These are phyloP conservation scores for Conger conger DNA, from an alignment of 2,113 vertebrate genomes.

Conservation along the genomic window DNA sequence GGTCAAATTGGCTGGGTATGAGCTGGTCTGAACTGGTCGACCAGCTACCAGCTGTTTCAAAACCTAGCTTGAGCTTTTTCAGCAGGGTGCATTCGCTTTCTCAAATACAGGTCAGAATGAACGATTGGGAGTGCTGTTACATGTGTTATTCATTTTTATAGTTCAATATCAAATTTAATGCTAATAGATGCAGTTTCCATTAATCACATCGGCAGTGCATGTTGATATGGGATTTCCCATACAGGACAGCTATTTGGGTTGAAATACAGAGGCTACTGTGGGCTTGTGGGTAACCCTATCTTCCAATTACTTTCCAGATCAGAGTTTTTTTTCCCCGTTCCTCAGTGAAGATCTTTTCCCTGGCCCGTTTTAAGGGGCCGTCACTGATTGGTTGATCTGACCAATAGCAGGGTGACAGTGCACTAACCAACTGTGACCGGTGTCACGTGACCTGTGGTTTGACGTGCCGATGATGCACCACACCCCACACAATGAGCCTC, in stretches of 20 bases:
- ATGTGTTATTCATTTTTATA: too few relatives aligned
- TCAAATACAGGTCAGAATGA: too few relatives aligned
- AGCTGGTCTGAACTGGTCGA: too few relatives aligned
- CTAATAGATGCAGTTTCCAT: not conserved
- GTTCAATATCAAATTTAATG: not conserved
- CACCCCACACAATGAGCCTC: conserved; percentile 34
- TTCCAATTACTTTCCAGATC: too few relatives aligned
- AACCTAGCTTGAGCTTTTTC: too few relatives aligned
- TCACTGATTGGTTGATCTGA: not conserved
- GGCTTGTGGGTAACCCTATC: too few relatives aligned
- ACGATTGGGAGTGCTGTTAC: too few relatives aligned
- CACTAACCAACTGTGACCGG: conserved; percentile 12
- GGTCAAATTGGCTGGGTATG: too few relatives aligned
- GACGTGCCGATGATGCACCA: conserved; percentile 45
- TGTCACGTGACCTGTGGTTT: conserved; percentile 28
- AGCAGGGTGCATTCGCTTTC: too few relatives aligned
- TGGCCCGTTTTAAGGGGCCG: not conserved
- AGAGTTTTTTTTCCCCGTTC: too few relatives aligned
- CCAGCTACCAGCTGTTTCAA: too few relatives aligned
- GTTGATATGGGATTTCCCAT: not conserved
- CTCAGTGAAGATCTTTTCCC: too few relatives aligned
- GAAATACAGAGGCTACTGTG: not conserved
- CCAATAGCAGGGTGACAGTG: not conserved
- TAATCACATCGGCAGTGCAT: not conserved
- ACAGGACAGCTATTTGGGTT: not conserved